These are phyloP conservation scores for Rhizoglyphus robini DNA, from an alignment of 1,140 invertebrate species.

Conservation along the genomic window DNA sequence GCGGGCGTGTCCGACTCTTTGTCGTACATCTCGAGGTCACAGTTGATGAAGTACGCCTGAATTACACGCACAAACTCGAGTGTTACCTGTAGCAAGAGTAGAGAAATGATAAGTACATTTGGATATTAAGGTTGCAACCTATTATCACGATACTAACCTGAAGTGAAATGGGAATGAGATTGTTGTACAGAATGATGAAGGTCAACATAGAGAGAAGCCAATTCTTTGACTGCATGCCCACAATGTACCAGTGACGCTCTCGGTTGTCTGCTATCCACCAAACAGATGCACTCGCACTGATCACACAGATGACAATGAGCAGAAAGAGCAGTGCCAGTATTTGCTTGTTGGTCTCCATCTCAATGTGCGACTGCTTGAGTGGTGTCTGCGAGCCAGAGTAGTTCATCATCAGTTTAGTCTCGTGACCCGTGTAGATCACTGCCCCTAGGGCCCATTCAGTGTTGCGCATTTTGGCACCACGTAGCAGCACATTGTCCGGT, in stretches of 20 bases:
- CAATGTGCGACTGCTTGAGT: conserved; percentile 81
- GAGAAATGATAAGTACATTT: too few relatives aligned
- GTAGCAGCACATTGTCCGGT: conserved; percentile 80
- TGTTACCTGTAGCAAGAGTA: too few relatives aligned
- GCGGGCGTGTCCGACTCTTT: conserved; percentile 80
- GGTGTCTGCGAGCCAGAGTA: conserved; percentile 64
- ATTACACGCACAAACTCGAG: too few relatives aligned
- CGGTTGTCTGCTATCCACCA: conserved; percentile 52
- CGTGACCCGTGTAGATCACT: conserved; percentile 90
- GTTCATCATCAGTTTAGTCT: conserved; percentile 91
- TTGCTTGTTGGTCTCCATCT: conserved; percentile 83
- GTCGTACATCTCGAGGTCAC: conserved; percentile 99
- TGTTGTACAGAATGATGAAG: conserved; percentile 99
- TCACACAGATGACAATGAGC: conserved; percentile 69
- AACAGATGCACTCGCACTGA: conserved; percentile 73
- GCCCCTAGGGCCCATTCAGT: conserved; percentile 83
- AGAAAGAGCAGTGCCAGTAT: conserved; percentile 87
- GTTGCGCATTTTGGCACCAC: conserved; percentile 89
- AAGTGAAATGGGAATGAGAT: conserved; percentile 95
- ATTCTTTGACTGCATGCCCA: conserved; percentile 37
- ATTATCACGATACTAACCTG: conserved; percentile 97
- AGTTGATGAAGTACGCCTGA: too few relatives aligned
- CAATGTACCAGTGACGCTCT: conserved; percentile 22
- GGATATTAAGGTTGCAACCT: conserved; percentile 78
- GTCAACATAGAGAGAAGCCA: conserved; percentile 92